Base-by-base conservation (phyloP, 2,888 invertebrate genomes). In the Crocallis elinguaria region DNA sequence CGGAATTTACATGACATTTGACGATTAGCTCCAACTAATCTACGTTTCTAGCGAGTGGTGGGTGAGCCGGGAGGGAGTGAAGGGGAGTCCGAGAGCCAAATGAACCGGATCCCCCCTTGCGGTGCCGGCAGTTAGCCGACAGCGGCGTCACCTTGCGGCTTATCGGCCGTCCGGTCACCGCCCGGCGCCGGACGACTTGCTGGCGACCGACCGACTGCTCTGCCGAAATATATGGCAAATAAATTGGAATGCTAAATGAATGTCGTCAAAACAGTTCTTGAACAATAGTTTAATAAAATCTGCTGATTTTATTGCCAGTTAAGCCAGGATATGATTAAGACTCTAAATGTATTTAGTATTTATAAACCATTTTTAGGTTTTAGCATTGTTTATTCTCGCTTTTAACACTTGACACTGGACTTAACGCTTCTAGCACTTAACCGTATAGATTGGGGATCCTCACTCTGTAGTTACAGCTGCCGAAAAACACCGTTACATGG, bases 91-190 rank as follows among this genome's bases (percentile, higher is more conserved):
- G 63, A 61, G 63, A 66, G 70, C 68, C 72, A 73, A 79, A 77
- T 75, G 76, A 75, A 71, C 63, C 72, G 54, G 57, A 57, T 57
- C 59, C 69, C 69, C 66, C 66, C 59, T 56, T 73, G 76, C 69
- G 74, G 75, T 71, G 65, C 52, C 69, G 72, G 77, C 63, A 75
- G 80, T 79, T 77, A 76, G 76, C 68, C 69, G 73, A 62, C 69
- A 64, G 56, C 72, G 73, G 69, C 77, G 79, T 74, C 80, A 82
- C 81, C 82, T 82, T 81, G 83, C 73, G 81, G 84, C 81, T 84
- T 83, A 83, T 82, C 84, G 78, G 73, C 57, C 76, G 75, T 78
- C 78, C 82, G 82, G 77, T 69, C 75, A 72, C 53, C 74, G 65
- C 59, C 67, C 69, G 60, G 66, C 67, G 69, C 64, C 70, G 66